phyloP scores from a whole-genome alignment of 2,797 vertebrate genomes.

The Salarias fasciatus region DNA sequence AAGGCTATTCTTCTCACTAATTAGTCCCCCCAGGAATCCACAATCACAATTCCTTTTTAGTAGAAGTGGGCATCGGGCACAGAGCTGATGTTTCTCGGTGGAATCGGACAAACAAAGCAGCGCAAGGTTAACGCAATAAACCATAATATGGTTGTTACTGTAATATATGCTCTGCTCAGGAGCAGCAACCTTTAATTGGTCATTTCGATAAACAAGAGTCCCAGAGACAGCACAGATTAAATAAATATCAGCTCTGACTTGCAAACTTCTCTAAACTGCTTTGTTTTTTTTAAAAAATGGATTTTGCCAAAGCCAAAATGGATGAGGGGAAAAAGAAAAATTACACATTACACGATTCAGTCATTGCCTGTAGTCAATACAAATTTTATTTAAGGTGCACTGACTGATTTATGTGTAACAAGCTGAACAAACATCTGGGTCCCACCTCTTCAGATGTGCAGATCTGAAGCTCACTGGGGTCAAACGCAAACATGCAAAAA shows the following conservation, averaged over 20 bases:
- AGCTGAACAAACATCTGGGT: no score
- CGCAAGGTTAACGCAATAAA: constrained; percentile 28
- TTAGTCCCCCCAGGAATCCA: constrained; percentile 76
- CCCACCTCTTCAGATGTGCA: not conserved
- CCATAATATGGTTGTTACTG: constrained; percentile 25
- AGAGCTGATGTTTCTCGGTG: constrained; percentile 39
- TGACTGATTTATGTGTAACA: no score
- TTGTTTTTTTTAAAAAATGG: constrained; percentile 5
- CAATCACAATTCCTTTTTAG: constrained; percentile 53
- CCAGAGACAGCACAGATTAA: not conserved
- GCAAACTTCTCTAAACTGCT: not conserved
- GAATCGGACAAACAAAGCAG: constrained; percentile 51
- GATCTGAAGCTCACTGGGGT: not conserved
- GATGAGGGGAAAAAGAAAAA: no score
- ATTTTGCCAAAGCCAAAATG: not conserved
- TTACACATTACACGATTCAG: no score
- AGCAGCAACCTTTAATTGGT: constrained; percentile 30
- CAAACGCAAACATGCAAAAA: no score
- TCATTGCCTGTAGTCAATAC: no score
- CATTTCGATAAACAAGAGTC: constrained; percentile 32
- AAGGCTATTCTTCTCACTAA: constrained; percentile 77
- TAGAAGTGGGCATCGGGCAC: constrained; percentile 34
- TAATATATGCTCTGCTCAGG: constrained; percentile 8
- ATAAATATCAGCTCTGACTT: constrained; percentile 1
- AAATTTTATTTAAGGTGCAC: no score